Conservation (phyloP, 2,888 invertebrate species). For the Lysandra coridon region DNA sequence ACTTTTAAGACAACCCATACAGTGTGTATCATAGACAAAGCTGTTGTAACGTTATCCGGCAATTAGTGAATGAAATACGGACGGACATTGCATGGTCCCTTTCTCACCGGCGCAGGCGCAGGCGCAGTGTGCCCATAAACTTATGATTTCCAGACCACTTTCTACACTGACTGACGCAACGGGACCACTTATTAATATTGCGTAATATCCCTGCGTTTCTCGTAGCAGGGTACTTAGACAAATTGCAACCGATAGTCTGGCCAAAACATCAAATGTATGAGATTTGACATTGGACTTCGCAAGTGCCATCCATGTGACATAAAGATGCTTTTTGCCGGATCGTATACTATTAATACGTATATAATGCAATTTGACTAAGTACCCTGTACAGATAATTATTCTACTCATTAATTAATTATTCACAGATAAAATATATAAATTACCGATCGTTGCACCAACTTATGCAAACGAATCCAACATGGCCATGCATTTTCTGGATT, state of each 20-base stretch:
- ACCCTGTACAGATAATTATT: background rate
- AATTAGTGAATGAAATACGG: slow-evolving; percentile 35
- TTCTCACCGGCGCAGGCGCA: slow-evolving; percentile 35
- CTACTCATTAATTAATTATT: background rate
- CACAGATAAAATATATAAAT: background rate
- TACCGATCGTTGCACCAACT: background rate
- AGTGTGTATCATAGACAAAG: slow-evolving; percentile 28
- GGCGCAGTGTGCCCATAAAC: slow-evolving; percentile 32
- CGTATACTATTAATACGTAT: too few relatives aligned
- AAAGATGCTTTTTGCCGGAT: too few relatives aligned
- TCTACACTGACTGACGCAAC: slow-evolving; percentile 53
- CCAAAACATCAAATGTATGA: background rate
- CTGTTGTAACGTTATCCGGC: slow-evolving; percentile 34
- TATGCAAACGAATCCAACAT: background rate
- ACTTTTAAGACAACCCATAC: background rate
- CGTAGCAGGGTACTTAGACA: background rate
- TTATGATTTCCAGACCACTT: slow-evolving; percentile 45
- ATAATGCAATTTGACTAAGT: background rate
- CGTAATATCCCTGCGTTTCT: slow-evolving; percentile 46
- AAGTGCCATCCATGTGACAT: too few relatives aligned
- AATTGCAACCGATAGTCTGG: background rate
- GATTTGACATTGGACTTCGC: background rate
- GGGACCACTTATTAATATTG: slow-evolving; percentile 48
- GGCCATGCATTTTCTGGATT: background rate
- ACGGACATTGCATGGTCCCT: slow-evolving; percentile 42